Base-by-base conservation (phyloP, 1,140 invertebrate genomes). In the Panagrolaimus sp. region DNA sequence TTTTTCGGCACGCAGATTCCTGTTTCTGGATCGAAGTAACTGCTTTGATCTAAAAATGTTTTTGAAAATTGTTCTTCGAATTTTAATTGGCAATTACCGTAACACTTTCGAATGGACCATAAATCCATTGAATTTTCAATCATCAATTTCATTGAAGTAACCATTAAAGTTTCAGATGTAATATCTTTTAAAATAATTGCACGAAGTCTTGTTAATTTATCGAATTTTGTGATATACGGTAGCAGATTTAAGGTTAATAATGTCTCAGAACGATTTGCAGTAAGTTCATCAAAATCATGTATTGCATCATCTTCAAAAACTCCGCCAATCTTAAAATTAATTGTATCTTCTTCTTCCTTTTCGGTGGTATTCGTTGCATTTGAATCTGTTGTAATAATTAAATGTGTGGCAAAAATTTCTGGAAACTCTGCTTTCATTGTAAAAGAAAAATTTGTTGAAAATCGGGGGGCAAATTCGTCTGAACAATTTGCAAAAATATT, bases 151-250 rank as follows among this genome's bases (percentile, higher is more conserved):
- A 58, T 26, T n/a, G 21, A 21, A n/a, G 12, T 58, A 14, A 58
- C 28, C 8, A 28, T 28, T 28, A 58, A 58, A 21, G 52, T 21
- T 21, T 58, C 52, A 58, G 21, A 26, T 58, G 21, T 58, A 21
- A 58, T 28, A 58, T 58, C 28, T 17, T 58, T 58, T n/a, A 58
- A 58, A 21, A 58, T n/a, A 26, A 58, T 58, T 12, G 52, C 52
- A 12, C 28, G 21, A 0, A 58, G 4, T 58, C 21, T 58, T 6
- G 12, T 12, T 1, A 58, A 10, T 8, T 58, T 4, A 6, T n/a
- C 17, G 17, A 58, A 21, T 58, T 58, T 58, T 12, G 21, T 58
- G 4, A 58, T 26, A 21, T 26, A 58, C 17, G 52, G 52, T 26
- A 58, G 12, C 52, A 58, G 17, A 17, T 58, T 58, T 21, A 58